These are phyloP conservation scores for Nymphalis polychloros DNA, from an alignment of 2,888 invertebrate species.

Conservation along the genomic window DNA sequence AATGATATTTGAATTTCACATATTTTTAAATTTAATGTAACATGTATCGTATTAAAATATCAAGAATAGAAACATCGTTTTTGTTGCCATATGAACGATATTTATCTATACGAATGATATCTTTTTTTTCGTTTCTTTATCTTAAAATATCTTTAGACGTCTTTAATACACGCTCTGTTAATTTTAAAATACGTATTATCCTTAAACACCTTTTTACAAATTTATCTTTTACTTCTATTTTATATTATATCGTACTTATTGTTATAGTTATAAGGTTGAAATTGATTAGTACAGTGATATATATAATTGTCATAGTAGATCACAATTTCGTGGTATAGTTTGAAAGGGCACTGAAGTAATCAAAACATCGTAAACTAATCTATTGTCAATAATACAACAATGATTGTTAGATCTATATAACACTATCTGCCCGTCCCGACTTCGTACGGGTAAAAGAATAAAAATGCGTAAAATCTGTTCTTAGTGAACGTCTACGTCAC, in stretches of 20 bases:
- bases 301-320: constrained; percentile 46
- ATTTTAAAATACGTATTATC: constrained; percentile 48
- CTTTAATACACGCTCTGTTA: constrained; percentile 62
- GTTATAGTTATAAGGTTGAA: constrained; percentile 36
- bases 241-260: constrained; percentile 34
- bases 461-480: too few relatives aligned
- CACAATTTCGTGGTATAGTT: constrained; percentile 51
- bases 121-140: constrained; percentile 2
- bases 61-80: constrained; percentile 10
- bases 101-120: constrained; percentile 18
- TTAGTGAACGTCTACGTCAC: too few relatives aligned
- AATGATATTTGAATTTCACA: not conserved
- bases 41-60: not conserved
- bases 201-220: constrained; percentile 40
- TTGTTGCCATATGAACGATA: constrained; percentile 22
- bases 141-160: constrained; percentile 44
- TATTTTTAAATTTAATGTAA: not conserved
- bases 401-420: not conserved
- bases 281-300: constrained; percentile 32
- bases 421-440: not conserved
- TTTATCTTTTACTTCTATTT: constrained; percentile 3
- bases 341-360: constrained; percentile 59
- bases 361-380: constrained; percentile 74
- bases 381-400: constrained; percentile 41
- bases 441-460: too few relatives aligned